Base-by-base conservation (phyloP, 2,888 invertebrate species). In the Cylloceria caligata region DNA sequence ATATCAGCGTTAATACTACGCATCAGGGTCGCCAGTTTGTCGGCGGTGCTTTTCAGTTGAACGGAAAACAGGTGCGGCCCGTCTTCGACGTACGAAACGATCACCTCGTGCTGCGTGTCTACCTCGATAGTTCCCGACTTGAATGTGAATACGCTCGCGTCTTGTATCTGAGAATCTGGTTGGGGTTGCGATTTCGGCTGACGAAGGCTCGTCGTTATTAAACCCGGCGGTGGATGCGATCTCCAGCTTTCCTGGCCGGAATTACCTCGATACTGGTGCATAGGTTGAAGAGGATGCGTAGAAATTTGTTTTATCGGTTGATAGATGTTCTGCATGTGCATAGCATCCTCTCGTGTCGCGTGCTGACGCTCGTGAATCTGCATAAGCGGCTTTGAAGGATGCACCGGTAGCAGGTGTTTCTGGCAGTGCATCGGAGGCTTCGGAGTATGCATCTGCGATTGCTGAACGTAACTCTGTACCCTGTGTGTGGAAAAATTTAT, bases 51-150 rank as follows among this genome's bases (percentile, higher is more conserved):
- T 87, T 94, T 94, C 30, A 97, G 91, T 88, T 97, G 97, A 5
- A 97, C 95, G 34, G 96, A 96, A 93, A 97, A 97, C 74, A 96
- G 93, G 83, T 95, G 95, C 4, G 97, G 97, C 0, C 97, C 97
- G 88, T 97, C 97, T 87, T 96, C 96, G 19, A 97, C 96, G 91
- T 94, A 96, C 21, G 97, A 96, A 1, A 97, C 95, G 89, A 94
- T 95, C 0, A 96, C 96, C 86, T 95, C 94, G 87, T 97, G 95
- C 83, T 94, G 94, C 0, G 94, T 94, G 68, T 94, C 94, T 1
- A 94, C 92, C 27, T 94, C 94, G 36, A 95, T 86, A 16, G 90
- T 86, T 16, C 90, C 87, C 0, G 89, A 88, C 62, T 89, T 89
- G 52, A 91, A 94, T 57, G 89, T 89, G 45, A 91, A 94, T 92